Evolutionary conservation across 2,113 vertebrate genomes (phyloP), one percentile per base, ranked within the genome.

Genomic region (Nothocercus julius): DNA sequence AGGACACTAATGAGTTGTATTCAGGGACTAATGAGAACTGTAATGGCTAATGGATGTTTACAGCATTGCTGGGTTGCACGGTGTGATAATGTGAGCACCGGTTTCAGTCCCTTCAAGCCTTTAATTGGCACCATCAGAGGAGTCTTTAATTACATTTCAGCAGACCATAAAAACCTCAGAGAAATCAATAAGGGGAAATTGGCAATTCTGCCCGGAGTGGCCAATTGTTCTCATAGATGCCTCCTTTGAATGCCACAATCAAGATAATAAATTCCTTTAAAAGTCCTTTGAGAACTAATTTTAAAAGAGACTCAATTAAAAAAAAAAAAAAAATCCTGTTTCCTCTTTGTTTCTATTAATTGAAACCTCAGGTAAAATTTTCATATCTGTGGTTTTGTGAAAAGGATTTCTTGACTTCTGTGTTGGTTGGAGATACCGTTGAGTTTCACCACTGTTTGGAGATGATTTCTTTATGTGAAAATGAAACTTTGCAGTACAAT

Each of bases 21-120:
- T 98, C 97, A 97, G 98, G 98, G 98, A 98, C 98, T 99, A 99
- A 99, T 98, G 98, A 98, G 98, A 98, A 97, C 97, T 98, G 98
- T 98, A 98, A 98, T 97, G 95, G 95, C 98, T 99, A 99, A 99
- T 99, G 98, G 98, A 98, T 98, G 98, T 98, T 99, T 99, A 98
- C 98, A 98, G 97, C 97, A 97, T 97, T 93, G 94, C 98, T 96
- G 95, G 62, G 17, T 95, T 56, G 83, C 92, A 83, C 88, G 91
- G 92, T 93, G 95, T 97, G 96, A 97, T 96, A 96, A 97, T 45
- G 82, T 77, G 94, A 98, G 95, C 91, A 54, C 90, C 91, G 96
- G 64, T 94, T 96, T 96, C 87, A 85, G 59, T 96, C 97, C 97
- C 97, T 96, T 94, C 69, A 85, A 94, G 90, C 69, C 74, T 97